Percentiles rank a stretch among this genome's conserved stretches.
Evolutionary conservation across 2,797 vertebrate genomes (phyloP).

Genomic region (Poeciliopsis paucimaculata): DNA sequence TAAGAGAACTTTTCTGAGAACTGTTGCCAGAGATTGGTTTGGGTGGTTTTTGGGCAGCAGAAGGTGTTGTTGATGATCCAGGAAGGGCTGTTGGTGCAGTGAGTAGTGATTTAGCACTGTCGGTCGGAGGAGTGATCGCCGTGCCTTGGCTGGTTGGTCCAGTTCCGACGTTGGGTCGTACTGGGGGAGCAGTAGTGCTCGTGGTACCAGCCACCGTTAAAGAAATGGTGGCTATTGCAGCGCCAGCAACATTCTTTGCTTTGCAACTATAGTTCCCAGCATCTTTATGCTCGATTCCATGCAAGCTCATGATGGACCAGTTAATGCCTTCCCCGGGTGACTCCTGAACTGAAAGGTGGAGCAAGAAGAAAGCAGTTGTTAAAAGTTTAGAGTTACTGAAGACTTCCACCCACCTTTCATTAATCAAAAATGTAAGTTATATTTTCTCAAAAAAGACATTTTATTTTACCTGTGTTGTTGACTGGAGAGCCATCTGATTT

Average conservation of each 20-base stretch:
- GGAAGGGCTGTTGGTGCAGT: conserved; percentile 26
- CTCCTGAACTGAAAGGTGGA: conserved; percentile 87
- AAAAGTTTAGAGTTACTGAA: not conserved
- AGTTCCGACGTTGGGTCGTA: conserved; percentile 35
- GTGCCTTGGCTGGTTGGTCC: conserved; percentile 47
- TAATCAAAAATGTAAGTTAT: not conserved
- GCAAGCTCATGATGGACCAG: conserved; percentile 96
- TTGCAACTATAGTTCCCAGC: conserved; percentile 93
- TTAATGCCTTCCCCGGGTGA: conserved; percentile 90
- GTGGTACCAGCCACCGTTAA: conserved; percentile 84
- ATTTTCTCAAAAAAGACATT: not conserved
- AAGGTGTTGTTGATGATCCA: conserved; percentile 27
- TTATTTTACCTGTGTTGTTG: conserved; percentile 88
- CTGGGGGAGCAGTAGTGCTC: conserved; percentile 74
- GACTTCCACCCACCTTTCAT: not conserved
- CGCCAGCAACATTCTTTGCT: conserved; percentile 92
- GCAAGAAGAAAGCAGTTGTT: conserved; percentile 27
- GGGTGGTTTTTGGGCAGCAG: conserved; percentile 19
- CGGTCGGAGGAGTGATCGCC: conserved; percentile 48
- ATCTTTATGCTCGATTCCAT: conserved; percentile 87
- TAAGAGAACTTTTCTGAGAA: conserved; percentile 48
- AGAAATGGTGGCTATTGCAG: conserved; percentile 86
- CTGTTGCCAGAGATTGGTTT: conserved; percentile 38
- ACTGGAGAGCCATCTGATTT: conserved; percentile 80
- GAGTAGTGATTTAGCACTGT: conserved; percentile 6